A percentile compares a stretch with the other conserved stretches of the same genome.
These are phyloP conservation scores for Porites divaricata DNA, from an alignment of 92 coral and sea anemone species.

Conservation along the genomic window DNA sequence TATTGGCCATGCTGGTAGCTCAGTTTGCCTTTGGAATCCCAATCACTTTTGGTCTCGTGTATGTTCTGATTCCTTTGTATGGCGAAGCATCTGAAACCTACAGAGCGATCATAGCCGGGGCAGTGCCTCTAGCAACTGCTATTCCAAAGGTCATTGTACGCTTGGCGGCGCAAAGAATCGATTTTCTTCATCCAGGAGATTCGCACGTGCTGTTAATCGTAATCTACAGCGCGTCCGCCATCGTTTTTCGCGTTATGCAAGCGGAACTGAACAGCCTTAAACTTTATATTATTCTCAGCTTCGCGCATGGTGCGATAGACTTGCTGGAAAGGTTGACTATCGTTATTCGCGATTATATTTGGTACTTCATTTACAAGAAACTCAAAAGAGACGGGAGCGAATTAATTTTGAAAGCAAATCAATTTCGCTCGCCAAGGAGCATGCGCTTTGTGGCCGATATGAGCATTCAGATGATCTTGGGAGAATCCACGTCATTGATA, in stretches of 20 bases:
- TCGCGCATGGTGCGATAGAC: constrained; percentile 60
- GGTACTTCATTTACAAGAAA: constrained; percentile 58
- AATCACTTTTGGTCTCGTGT: constrained; percentile 3
- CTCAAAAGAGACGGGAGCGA: constrained; percentile 2
- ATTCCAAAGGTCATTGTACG: constrained; percentile 58
- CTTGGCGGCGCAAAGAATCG: constrained; percentile 49
- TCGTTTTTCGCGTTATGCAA: constrained; percentile 71
- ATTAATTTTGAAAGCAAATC: background rate
- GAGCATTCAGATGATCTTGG: constrained; percentile 66
- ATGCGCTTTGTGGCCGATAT: constrained; percentile 77
- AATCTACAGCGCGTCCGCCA: constrained; percentile 42
- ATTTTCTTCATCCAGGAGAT: constrained; percentile 52
- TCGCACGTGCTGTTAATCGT: constrained; percentile 38
- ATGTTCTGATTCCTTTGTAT: constrained; percentile 1
- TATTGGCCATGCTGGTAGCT: constrained; percentile 20
- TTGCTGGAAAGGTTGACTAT: constrained; percentile 58
- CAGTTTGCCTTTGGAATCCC: constrained; percentile 50
- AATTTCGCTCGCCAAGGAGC: constrained; percentile 68
- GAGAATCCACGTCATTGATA: constrained; percentile 63
- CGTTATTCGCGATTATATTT: constrained; percentile 64
- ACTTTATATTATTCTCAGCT: constrained; percentile 52
- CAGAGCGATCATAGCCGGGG: constrained; percentile 6
- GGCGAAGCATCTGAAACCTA: background rate
- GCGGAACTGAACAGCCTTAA: constrained; percentile 57
- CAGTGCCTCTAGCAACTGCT: constrained; percentile 40